Base-by-base conservation (phyloP, 1,140 invertebrate genomes). In the Tyrophagus putrescentiae region DNA sequence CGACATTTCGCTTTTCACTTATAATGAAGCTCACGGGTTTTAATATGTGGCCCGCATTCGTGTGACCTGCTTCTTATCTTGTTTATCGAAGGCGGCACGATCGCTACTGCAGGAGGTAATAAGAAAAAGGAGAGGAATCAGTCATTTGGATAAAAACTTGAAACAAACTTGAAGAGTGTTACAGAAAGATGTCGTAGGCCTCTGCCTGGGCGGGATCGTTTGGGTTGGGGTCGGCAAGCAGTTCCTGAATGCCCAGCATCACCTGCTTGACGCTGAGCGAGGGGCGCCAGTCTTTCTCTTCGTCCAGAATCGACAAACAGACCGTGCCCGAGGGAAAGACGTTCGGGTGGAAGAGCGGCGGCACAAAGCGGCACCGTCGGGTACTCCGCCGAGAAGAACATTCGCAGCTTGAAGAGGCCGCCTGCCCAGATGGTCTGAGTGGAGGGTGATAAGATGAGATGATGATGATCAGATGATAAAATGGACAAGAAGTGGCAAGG, bases 341-440 rank as follows among this genome's bases (percentile, higher is more conserved):
- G 76, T 99, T 99, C 1, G 96, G 96, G 72, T 99, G 96, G 71
- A 99, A 99, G 0, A 99, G 76, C 18, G 95, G 93, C 39, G 96
- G 96, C 71, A 98, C 95, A 77, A 98, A 99, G 79, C 98, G 98
- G 78, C 95, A 98, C 77, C 98, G 92, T 95, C 18, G 96, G 96
- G 72, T 98, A 99, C 70, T 99, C 96, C 72, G 98, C 95, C 77
- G 98, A 98, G 76, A 99, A 99, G 64, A 96, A 87, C 95, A 99
- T 98, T 34, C 90, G 77, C 32, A 99, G 72, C 75, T 92, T 95
- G 71, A 96, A 99, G 9, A 95, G 76, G 16, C 96, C 96, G 69
- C 87, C 87, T 77, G 98, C 95, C 96, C 96, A 99, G 25, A 89
- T 82, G 36, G 95, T 68, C 73, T 76, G 65, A 21, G 70, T 67